phyloP scores from a whole-genome alignment of 1,140 invertebrate species.

The Anastrepha ludens region DNA sequence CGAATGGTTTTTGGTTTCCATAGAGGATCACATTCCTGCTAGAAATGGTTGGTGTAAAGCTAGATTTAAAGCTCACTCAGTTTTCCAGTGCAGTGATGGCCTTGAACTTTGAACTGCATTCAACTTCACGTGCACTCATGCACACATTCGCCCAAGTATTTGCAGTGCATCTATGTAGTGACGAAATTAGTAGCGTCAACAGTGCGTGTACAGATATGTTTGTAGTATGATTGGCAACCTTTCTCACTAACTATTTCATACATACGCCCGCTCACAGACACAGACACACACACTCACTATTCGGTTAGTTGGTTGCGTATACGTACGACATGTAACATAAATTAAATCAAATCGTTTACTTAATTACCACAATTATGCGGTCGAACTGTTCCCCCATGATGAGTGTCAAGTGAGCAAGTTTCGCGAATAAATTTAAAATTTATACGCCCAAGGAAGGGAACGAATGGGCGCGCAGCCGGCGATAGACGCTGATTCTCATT shows the following conservation, averaged over 20 bases:
- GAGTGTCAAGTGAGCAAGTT: not conserved
- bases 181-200: too few species aligned
- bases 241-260: too few species aligned
- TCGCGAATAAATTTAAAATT: slow-evolving; percentile 10
- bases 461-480: not conserved
- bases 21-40: too few species aligned
- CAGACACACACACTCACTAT: not conserved
- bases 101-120: not conserved
- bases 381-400: not conserved
- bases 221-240: slow-evolving; percentile 16
- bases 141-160: not conserved
- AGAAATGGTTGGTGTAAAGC: too few species aligned
- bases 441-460: not conserved
- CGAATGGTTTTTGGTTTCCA: too few species aligned
- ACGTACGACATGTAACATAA: slow-evolving; percentile 29
- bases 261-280: not conserved
- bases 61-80: too few species aligned
- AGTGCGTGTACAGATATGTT: not conserved
- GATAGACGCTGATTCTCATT: not conserved
- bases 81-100: too few species aligned
- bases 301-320: slow-evolving; percentile 22
- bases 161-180: not conserved
- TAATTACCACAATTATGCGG: slow-evolving; percentile 45
- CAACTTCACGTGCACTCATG: not conserved
- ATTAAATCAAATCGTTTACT: slow-evolving; percentile 7